A percentile compares a stretch with the other conserved stretches of the same genome.
Conservation (phyloP, 1,140 invertebrate genomes). For the Ooceraea biroi region DNA sequence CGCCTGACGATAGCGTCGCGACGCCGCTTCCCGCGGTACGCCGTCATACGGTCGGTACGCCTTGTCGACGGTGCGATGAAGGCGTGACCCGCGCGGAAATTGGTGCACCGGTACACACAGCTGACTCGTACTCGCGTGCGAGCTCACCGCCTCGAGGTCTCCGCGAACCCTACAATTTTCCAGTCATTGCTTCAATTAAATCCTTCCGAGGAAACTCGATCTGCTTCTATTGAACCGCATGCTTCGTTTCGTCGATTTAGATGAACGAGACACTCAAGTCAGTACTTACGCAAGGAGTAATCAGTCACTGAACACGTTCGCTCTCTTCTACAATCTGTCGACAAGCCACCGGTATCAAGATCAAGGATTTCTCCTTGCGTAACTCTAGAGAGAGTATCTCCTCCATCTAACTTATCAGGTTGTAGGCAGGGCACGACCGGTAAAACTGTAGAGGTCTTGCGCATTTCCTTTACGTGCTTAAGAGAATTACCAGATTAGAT, state of each 20-base stretch:
- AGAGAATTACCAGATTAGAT: slow-evolving; percentile 47
- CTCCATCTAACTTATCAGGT: not conserved
- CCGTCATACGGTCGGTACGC: slow-evolving; percentile 69
- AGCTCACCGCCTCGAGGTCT: slow-evolving; percentile 11
- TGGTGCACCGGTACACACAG: slow-evolving; percentile 5
- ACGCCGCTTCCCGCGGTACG: slow-evolving; percentile 74
- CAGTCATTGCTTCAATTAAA: not conserved
- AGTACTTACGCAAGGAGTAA: too few species aligned
- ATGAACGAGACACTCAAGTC: too few species aligned
- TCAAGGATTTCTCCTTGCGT: not conserved
- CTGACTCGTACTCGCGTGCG: not conserved
- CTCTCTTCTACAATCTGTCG: not conserved
- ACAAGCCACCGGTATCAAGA: not conserved
- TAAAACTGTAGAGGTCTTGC: not conserved
- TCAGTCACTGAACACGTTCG: too few species aligned
- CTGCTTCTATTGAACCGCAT: not conserved
- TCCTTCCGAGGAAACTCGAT: not conserved
- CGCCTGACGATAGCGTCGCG: slow-evolving; percentile 77
- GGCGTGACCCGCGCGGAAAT: slow-evolving; percentile 14
- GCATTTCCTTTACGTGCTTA: slow-evolving; percentile 32
- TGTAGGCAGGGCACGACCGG: not conserved
- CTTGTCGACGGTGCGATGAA: slow-evolving; percentile 32
- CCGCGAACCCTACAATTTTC: not conserved
- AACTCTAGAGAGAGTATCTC: not conserved
- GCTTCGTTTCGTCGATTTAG: not conserved